Base-by-base conservation (phyloP, 1,140 invertebrate genomes). In the Diplogasteroides magnus region DNA sequence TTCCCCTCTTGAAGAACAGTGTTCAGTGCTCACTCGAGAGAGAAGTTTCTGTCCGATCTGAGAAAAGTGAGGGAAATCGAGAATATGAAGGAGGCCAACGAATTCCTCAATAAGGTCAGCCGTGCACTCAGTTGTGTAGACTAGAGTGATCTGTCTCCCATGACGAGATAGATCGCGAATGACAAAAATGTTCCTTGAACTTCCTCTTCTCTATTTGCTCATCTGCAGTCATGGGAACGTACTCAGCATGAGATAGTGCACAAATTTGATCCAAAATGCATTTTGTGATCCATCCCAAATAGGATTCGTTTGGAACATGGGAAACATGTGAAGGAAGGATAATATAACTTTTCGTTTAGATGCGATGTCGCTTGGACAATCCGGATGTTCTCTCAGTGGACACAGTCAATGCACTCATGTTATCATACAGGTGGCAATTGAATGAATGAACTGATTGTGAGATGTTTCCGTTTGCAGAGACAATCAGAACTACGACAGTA, bases 21-120 rank as follows among this genome's bases (percentile, higher is more conserved):
- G 3, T 68, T 64, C 26, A 68, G 92, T 85, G 91, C 91, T 3
- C 94, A 98, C 83, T 90, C 97, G 85, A 94, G 96, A 83, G 96
- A 99, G 83, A 97, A 97, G 85, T 98, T 98, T 86, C 84, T 98
- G 58, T 86, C 89, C 27, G 96, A 99, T 86, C 86, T 98, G 31
- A 87, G 95, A 11, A 95, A 96, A 86, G 90, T 92, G 1, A 88
- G 93, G 64, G 94, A 98, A 82, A 89, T 88, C 6, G 90, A 90
- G 83, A 90, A 88, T 58, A 91, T 92, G 2, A 88, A 90, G 64
- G 93, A 97, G 79, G 85, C 97, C n/a, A 87, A 89, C 23, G 89
- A 89, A 80, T 89, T 89, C 67, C 84, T 98, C 37, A 89, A 93
- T 75, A 91, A 92, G 37, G 37, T 48, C 6, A 6, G n/a, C n/a